phyloP scores from a whole-genome alignment of 2,113 vertebrate species.

The Malurus elegans region DNA sequence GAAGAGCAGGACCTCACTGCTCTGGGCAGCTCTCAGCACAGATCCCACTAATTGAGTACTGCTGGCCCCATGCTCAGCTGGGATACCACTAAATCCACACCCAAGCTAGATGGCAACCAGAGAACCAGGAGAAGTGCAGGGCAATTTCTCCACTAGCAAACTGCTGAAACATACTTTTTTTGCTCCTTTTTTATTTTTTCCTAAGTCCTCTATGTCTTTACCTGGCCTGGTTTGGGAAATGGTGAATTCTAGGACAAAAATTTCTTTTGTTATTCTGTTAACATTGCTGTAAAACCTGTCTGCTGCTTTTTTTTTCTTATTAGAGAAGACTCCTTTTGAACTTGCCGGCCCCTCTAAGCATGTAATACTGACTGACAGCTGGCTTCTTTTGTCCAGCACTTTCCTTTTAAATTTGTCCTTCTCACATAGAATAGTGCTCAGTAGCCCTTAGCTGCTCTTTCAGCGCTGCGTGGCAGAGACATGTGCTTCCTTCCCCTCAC shows the following conservation, averaged over 20 bases:
- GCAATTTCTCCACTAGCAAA: background rate
- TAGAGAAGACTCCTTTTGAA: slow-evolving; percentile 60
- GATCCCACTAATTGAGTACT: background rate
- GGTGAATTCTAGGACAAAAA: slow-evolving; percentile 56
- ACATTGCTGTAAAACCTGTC: slow-evolving; percentile 19
- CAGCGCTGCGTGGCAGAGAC: background rate
- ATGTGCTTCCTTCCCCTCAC: background rate
- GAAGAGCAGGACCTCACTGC: background rate
- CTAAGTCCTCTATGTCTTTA: background rate
- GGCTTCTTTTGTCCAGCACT: slow-evolving; percentile 47
- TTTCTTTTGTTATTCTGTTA: slow-evolving; percentile 56
- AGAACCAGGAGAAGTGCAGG: background rate
- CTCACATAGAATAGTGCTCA: background rate
- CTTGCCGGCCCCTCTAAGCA: slow-evolving; percentile 19
- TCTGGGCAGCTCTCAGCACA: background rate
- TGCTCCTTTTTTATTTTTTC: background rate
- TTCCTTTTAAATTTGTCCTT: slow-evolving; percentile 59
- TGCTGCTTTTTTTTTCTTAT: slow-evolving; percentile 52
- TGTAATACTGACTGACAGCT: slow-evolving; percentile 69
- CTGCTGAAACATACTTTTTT: background rate
- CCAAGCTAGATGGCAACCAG: background rate
- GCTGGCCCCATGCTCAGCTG: background rate
- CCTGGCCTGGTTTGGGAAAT: slow-evolving; percentile 1
- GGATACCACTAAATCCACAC: background rate
- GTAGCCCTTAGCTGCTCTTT: background rate